Evolutionary conservation across 2,797 vertebrate species (phyloP).

Genomic region (Xiphophorus birchmanni): DNA sequence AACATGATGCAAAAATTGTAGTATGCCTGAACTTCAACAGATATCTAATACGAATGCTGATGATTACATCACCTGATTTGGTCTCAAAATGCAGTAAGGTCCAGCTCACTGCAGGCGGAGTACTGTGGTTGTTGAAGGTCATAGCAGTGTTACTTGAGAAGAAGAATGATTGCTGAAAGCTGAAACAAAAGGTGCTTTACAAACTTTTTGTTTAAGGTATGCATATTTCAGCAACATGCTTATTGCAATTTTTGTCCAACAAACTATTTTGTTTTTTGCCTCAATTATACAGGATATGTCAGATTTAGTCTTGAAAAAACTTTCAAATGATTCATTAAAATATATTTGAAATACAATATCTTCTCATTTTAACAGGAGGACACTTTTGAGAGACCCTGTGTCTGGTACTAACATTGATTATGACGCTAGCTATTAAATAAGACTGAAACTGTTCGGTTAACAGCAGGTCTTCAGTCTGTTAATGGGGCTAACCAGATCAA

Average conservation of each 20-base stretch:
- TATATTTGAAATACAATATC: background rate
- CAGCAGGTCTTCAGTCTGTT: background rate
- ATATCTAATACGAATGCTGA: constrained; percentile 20
- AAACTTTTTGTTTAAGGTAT: background rate
- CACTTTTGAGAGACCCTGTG: background rate
- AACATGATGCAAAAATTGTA: constrained; percentile 7
- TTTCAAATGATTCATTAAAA: background rate
- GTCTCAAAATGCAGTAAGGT: constrained; percentile 60
- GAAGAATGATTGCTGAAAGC: background rate
- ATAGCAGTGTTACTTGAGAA: background rate
- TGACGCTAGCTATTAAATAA: background rate
- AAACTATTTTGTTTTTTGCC: background rate
- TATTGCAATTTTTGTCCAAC: background rate
- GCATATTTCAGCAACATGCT: background rate
- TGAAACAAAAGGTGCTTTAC: background rate
- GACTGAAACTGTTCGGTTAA: background rate
- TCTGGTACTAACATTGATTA: background rate
- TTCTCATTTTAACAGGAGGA: background rate
- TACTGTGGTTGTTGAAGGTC: constrained; percentile 9
- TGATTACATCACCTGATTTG: constrained; percentile 22
- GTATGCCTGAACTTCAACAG: constrained; percentile 12
- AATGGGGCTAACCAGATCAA: background rate
- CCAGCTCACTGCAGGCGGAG: constrained; percentile 39
- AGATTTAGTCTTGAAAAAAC: background rate
- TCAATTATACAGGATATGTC: background rate